phyloP scores from a whole-genome alignment of 2,113 vertebrate genomes.

The Sceloporus tristichus region DNA sequence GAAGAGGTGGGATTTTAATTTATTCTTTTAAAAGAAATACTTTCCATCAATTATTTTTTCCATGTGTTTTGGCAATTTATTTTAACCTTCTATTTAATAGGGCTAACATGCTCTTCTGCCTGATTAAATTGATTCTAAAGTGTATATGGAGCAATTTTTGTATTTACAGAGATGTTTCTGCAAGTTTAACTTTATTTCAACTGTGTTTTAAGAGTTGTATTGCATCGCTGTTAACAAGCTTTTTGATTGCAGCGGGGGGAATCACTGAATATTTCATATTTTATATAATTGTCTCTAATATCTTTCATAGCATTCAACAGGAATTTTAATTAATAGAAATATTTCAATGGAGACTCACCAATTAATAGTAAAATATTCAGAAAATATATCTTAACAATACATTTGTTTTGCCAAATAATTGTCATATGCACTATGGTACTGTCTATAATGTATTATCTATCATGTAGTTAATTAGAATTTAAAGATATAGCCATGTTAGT shows the following conservation, averaged over 20 bases:
- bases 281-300: not conserved
- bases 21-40: not conserved
- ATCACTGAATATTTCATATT: not conserved
- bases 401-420: not conserved
- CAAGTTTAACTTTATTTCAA: constrained; percentile 27
- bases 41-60: constrained; percentile 15
- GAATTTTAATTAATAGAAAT: constrained; percentile 29
- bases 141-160: not conserved
- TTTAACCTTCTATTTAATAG: constrained; percentile 43
- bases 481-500: no score
- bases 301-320: not conserved
- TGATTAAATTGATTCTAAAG: not conserved
- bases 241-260: constrained; percentile 29
- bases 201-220: constrained; percentile 7
- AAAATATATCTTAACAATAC: not conserved
- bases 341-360: not conserved
- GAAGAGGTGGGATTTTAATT: constrained; percentile 29
- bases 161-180: constrained; percentile 4
- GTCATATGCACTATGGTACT: not conserved
- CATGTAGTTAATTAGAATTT: not conserved
- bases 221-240: constrained; percentile 23
- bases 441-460: not conserved
- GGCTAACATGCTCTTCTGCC: not conserved
- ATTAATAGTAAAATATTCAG: not conserved
- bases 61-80: not conserved